A percentile compares a stretch with the other conserved stretches of the same genome.
phyloP scores from a whole-genome alignment of 1,140 invertebrate species.

The honey bee (Apis mellifera) region DNA sequence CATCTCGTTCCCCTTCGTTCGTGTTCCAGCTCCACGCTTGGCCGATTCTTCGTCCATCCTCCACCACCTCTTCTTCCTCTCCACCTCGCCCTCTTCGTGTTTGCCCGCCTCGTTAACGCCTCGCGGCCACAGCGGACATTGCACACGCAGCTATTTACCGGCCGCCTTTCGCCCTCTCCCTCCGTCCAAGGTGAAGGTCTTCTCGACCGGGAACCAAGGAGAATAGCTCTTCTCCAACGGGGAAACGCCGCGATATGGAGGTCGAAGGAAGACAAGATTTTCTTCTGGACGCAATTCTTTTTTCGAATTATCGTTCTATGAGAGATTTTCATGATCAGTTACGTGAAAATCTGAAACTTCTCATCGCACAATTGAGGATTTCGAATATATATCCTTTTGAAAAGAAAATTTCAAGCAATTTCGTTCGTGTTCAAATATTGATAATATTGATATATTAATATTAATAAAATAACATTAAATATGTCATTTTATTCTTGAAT shows the following conservation, averaged over 20 bases:
- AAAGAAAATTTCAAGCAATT: too few species aligned
- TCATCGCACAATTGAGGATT: too few species aligned
- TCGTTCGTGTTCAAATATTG: too few species aligned
- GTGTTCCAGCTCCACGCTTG: constrained; percentile 2
- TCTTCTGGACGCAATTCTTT: not conserved
- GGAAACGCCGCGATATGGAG: constrained; percentile 42
- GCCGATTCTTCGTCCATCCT: constrained; percentile 58
- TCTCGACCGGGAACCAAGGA: constrained; percentile 16
- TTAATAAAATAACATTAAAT: too few species aligned
- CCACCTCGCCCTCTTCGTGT: constrained; percentile 65
- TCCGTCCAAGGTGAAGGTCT: constrained; percentile 53
- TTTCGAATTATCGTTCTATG: not conserved
- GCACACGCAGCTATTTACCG: constrained; percentile 67
- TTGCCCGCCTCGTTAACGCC: constrained; percentile 75
- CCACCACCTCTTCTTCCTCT: constrained; percentile 51
- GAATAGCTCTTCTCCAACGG: constrained; percentile 19
- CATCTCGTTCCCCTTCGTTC: not conserved
- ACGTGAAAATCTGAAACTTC: too few species aligned
- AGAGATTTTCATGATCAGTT: not conserved
- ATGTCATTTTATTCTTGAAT: too few species aligned
- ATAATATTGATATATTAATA: too few species aligned
- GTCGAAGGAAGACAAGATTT: not conserved
- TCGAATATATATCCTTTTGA: too few species aligned
- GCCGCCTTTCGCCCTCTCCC: constrained; percentile 56
- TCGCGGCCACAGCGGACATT: constrained; percentile 65